Base-by-base conservation (phyloP, 2,113 vertebrate species). In the Trachemys scripta region DNA sequence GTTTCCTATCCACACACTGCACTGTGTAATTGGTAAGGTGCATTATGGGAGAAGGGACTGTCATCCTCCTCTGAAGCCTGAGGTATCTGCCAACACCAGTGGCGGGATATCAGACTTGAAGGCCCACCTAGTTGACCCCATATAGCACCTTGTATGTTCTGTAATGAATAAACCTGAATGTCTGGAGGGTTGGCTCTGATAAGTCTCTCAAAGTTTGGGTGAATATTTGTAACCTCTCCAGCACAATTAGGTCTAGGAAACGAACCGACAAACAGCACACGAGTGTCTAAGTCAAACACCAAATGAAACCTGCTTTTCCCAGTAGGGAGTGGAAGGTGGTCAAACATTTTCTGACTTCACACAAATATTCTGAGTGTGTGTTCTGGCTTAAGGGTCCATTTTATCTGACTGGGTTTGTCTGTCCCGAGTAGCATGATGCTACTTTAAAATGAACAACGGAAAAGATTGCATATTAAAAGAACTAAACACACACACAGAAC, bases 371-470 rank as follows among this genome's bases (percentile, higher is more conserved):
- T 65, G 65, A 79, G 86, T 56, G 35, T 92, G 76, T 78, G 76
- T 78, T 85, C 65, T 80, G 80, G 75, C 11, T 35, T 24, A 82
- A 65, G 38, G 76, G 91, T 35, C 88, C 1, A 4, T 80, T 95
- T 78, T 54, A 87, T 85, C 53, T 51, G 45, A 59, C 83, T 27
- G 80, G 38, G 69, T 90, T 91, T 91, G 84, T 83, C 85, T 76
- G 65, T 85, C 59, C 90, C 85, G 50, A 10, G 25, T 6, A 84
- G 82, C 80, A 82, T 56, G 82, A 89, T 56, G 29, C 8, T 42
- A 7, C 27, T 89, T 53, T 91, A n/a, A 31, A 96, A 85, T 14
- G 62, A 65, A n/a, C 62, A 69, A 5, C 1, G 14, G 6, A 83
- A 78, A 27, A 45, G 56, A 42, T 51, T 82, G 8, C n/a, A 2